Evolutionary conservation across 2,888 invertebrate genomes (phyloP).

Genomic region (Acheta domesticus): DNA sequence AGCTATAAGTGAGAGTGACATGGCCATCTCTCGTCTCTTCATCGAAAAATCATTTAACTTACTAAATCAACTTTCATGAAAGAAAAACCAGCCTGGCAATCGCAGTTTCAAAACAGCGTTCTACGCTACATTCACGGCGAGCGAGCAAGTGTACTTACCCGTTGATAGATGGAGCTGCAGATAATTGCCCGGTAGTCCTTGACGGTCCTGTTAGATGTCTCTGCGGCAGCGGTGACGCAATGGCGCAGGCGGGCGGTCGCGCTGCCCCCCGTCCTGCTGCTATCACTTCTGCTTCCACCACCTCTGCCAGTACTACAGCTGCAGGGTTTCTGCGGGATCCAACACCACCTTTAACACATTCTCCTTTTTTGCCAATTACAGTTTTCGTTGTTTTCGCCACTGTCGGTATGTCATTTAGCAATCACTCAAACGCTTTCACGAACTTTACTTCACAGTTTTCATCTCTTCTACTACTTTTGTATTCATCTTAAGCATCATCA

Average conservation of each 20-base stretch:
- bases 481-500: no score
- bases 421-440: no score
- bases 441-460: no score
- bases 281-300: not conserved
- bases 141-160: not conserved
- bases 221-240: slow-evolving; percentile 9
- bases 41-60: slow-evolving; percentile 5
- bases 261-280: not conserved
- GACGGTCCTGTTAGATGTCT: slow-evolving; percentile 9
- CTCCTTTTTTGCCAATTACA: no score
- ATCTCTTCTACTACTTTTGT: no score
- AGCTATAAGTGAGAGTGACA: no score
- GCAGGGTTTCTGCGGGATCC: no score
- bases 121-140: slow-evolving; percentile 18
- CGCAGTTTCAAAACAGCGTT: not conserved
- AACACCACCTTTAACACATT: no score
- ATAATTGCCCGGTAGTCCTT: slow-evolving; percentile 18
- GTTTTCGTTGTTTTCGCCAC: no score
- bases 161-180: slow-evolving; percentile 18
- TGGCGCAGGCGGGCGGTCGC: not conserved
- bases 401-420: no score
- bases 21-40: not conserved
- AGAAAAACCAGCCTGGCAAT: not conserved
- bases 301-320: not conserved
- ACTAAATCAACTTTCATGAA: not conserved